Conservation (phyloP, 2,888 invertebrate genomes). For the Acleris sparsana region DNA sequence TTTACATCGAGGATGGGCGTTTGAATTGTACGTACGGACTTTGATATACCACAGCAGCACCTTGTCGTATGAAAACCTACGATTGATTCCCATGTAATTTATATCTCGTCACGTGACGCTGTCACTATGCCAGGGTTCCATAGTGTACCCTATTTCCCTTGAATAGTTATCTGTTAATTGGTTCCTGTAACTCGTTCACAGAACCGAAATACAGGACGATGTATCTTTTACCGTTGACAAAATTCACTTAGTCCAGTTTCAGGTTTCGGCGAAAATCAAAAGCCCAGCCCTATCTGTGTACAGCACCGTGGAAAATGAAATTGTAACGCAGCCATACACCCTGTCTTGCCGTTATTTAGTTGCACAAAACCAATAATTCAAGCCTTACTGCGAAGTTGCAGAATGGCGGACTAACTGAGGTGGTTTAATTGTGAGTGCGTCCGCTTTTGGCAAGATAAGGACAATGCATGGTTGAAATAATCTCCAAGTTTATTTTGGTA, state of each 20-base stretch:
- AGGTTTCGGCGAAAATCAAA: slow-evolving; percentile 7
- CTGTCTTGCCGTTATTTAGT: slow-evolving; percentile 33
- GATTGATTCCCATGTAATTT: too few relatives aligned
- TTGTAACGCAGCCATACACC: slow-evolving; percentile 28
- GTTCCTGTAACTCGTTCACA: too few relatives aligned
- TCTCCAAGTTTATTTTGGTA: not conserved
- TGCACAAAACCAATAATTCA: slow-evolving; percentile 31
- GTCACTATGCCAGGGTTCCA: too few relatives aligned
- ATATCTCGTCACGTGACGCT: too few relatives aligned
- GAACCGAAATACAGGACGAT: not conserved
- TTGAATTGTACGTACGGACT: too few relatives aligned
- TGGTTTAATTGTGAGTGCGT: slow-evolving; percentile 8
- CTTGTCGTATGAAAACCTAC: too few relatives aligned
- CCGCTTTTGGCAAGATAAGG: not conserved
- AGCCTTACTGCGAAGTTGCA: slow-evolving; percentile 18
- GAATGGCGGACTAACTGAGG: slow-evolving; percentile 12
- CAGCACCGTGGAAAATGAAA: slow-evolving; percentile 27
- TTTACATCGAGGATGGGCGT: too few relatives aligned
- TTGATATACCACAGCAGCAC: too few relatives aligned
- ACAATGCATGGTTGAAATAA: not conserved
- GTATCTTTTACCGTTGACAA: too few relatives aligned
- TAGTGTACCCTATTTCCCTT: too few relatives aligned
- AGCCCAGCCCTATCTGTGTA: slow-evolving; percentile 24
- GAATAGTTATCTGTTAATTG: too few relatives aligned
- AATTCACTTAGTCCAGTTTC: not conserved